These are phyloP conservation scores for Poicephalus gulielmi DNA, from an alignment of 2,113 vertebrate genomes.

Conservation along the genomic window DNA sequence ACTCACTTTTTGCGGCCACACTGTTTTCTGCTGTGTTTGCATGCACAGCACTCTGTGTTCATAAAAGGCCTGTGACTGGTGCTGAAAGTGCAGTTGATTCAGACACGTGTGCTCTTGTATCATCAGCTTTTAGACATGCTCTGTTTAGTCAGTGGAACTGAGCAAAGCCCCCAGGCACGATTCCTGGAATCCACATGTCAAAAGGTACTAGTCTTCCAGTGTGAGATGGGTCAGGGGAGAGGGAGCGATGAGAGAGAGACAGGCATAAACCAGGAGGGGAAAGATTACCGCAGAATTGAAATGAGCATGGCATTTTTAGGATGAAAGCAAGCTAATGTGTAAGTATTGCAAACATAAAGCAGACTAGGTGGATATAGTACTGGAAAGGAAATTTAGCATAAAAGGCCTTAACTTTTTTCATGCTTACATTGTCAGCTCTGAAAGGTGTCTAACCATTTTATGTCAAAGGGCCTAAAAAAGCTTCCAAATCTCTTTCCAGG, in stretches of 20 bases:
- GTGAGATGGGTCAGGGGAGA: not conserved
- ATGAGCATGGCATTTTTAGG: not conserved
- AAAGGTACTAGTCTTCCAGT: not conserved
- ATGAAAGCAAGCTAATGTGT: not conserved
- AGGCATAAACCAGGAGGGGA: not conserved
- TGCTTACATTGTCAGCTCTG: not conserved
- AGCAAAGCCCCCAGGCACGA: not conserved
- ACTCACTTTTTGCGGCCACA: fast-evolving
- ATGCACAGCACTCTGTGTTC: too few relatives aligned
- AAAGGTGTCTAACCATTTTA: too few relatives aligned
- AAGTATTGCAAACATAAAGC: not conserved
- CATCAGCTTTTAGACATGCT: not conserved
- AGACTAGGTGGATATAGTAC: not conserved
- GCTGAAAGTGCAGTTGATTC: not conserved
- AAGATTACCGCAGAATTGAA: not conserved
- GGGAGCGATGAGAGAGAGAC: not conserved
- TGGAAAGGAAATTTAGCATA: not conserved
- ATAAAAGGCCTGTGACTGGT: not conserved
- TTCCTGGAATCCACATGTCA: not conserved
- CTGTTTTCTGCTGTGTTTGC: not conserved
- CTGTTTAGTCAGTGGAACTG: not conserved
- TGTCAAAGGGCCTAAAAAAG: not conserved
- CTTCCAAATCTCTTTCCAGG: not conserved
- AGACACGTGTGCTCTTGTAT: not conserved
- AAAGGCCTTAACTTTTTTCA: not conserved